Percentiles rank a stretch among this genome's conserved stretches.
Conservation (phyloP, 2,888 invertebrate genomes). For the Fragum fragum region DNA sequence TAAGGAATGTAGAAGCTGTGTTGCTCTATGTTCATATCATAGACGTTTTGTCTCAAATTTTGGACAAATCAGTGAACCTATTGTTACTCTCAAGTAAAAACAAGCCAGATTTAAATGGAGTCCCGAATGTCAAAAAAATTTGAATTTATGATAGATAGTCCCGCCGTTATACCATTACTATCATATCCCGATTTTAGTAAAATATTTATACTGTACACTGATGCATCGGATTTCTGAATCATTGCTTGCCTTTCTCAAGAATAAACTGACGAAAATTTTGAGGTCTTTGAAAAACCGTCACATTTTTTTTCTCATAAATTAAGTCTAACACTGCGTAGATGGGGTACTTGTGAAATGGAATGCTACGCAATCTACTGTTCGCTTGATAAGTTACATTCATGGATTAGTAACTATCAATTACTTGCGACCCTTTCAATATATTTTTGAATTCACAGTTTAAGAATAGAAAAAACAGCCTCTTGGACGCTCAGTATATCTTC, state of each 20-base stretch:
- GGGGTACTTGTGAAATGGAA: slow-evolving; percentile 18
- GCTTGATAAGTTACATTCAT: not conserved
- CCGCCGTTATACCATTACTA: slow-evolving; percentile 8
- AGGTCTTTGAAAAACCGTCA: too few relatives aligned
- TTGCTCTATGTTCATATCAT: not conserved
- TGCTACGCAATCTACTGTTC: slow-evolving; percentile 9
- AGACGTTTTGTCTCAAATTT: slow-evolving; percentile 22
- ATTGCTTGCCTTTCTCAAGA: not conserved
- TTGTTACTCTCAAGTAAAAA: slow-evolving; percentile 9
- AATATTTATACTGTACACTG: slow-evolving; percentile 14
- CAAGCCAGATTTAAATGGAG: slow-evolving; percentile 18
- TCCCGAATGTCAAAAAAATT: slow-evolving; percentile 4
- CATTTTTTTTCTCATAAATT: too few relatives aligned
- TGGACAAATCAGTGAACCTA: slow-evolving; percentile 17
- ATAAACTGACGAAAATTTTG: not conserved
- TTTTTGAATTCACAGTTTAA: not conserved
- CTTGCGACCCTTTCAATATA: not conserved
- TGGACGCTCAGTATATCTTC: slow-evolving; percentile 9
- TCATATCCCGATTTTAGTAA: slow-evolving; percentile 13
- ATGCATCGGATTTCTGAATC: not conserved
- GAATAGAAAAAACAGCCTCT: slow-evolving; percentile 5
- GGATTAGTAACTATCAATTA: not conserved
- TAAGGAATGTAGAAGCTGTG: not conserved
- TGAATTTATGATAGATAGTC: slow-evolving; percentile 15
- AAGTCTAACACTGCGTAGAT: not conserved